Conservation (phyloP, 2,888 invertebrate genomes). For the Oscheius onirici region DNA sequence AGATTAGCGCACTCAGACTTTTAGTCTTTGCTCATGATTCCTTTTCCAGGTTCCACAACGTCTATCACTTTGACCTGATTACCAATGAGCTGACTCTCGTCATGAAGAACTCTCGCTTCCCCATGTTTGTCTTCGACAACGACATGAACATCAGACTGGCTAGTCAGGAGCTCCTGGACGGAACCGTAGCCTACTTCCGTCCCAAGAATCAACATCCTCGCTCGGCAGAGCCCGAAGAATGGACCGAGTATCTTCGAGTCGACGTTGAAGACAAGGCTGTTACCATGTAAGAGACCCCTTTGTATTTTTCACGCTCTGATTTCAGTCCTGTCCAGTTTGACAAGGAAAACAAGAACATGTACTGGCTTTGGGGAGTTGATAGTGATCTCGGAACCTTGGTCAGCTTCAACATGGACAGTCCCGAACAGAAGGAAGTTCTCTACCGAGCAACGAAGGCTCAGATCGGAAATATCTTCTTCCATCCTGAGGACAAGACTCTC, state of each 20-base stretch:
- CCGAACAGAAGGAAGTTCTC: constrained; percentile 61
- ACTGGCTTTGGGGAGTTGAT: constrained; percentile 67
- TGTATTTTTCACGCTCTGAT: not conserved
- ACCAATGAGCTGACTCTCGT: constrained; percentile 64
- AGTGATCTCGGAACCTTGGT: constrained; percentile 65
- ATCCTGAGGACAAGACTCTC: constrained; percentile 66
- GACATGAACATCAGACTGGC: constrained; percentile 63
- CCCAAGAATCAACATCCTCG: constrained; percentile 20
- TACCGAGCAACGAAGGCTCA: constrained; percentile 67
- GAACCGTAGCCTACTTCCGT: constrained; percentile 53
- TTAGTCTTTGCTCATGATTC: not conserved
- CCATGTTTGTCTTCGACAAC: constrained; percentile 65
- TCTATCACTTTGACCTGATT: constrained; percentile 64
- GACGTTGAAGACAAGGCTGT: constrained; percentile 67
- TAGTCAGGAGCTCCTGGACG: constrained; percentile 64
- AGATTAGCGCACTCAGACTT: not conserved
- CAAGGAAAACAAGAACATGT: constrained; percentile 64
- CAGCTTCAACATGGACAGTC: constrained; percentile 63
- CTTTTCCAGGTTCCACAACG: constrained; percentile 60
- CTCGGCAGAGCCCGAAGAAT: constrained; percentile 38
- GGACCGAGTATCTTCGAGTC: constrained; percentile 65
- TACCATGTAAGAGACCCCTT: constrained; percentile 51
- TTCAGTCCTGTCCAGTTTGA: constrained; percentile 67
- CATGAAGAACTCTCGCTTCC: constrained; percentile 61
- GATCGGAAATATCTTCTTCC: constrained; percentile 67